phyloP scores from a whole-genome alignment of 1,140 invertebrate genomes.

The Antheraea pernyi region DNA sequence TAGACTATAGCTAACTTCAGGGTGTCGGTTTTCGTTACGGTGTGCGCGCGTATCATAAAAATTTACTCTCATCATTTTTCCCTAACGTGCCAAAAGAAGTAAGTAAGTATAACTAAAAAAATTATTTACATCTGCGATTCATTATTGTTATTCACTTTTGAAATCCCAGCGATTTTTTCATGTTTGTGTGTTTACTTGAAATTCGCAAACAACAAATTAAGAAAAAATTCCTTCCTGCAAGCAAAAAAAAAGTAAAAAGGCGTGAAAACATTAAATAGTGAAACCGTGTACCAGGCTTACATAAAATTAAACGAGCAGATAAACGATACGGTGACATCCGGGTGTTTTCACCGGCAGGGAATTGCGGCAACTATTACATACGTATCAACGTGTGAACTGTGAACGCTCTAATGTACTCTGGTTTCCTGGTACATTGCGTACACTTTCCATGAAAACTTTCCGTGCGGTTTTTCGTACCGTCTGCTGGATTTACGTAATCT shows the following conservation, averaged over 20 bases:
- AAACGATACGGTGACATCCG: conserved; percentile 60
- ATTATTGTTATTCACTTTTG: too few species aligned
- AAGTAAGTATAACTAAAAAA: too few species aligned
- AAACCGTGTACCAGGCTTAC: conserved; percentile 31
- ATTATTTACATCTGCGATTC: too few species aligned
- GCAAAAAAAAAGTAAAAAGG: not conserved
- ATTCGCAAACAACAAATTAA: not conserved
- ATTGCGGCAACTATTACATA: conserved; percentile 32
- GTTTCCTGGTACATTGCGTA: conserved; percentile 46
- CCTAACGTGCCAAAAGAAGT: too few species aligned
- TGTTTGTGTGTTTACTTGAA: too few species aligned
- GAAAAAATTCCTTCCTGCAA: too few species aligned
- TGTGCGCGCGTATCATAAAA: too few species aligned
- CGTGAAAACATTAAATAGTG: conserved; percentile 12
- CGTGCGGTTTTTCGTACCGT: conserved; percentile 4
- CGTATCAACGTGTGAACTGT: conserved; percentile 51
- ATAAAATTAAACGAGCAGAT: conserved; percentile 55
- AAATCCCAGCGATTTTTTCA: too few species aligned
- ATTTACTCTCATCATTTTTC: too few species aligned
- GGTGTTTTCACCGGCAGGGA: conserved; percentile 59
- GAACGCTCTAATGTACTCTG: conserved; percentile 47
- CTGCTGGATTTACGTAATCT: not conserved
- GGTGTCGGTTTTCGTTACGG: too few species aligned
- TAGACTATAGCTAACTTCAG: too few species aligned
- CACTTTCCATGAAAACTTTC: conserved; percentile 48